These are phyloP conservation scores for fruit fly (Drosophila melanogaster) DNA, from an alignment of 1,140 invertebrate species.

Conservation along the genomic window DNA sequence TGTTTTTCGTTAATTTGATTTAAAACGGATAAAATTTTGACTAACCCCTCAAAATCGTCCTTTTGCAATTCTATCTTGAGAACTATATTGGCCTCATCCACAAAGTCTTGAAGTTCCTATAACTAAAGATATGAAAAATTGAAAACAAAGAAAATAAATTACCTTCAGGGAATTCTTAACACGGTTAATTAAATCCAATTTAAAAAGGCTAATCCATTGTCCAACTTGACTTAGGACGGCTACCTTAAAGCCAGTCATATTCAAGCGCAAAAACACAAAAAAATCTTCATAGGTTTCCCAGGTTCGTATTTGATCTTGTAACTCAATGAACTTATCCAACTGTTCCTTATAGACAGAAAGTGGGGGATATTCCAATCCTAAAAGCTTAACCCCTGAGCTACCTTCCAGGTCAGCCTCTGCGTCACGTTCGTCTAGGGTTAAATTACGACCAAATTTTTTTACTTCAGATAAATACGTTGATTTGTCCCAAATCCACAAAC, in stretches of 20 bases:
- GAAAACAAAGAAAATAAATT: not conserved
- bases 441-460: constrained; percentile 87
- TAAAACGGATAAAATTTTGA: constrained; percentile 85
- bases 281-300: constrained; percentile 84
- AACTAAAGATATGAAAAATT: constrained; percentile 37
- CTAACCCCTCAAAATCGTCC: constrained; percentile 88
- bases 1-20: constrained; percentile 87
- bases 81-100: constrained; percentile 86
- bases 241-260: constrained; percentile 89
- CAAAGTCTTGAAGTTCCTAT: constrained; percentile 87
- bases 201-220: constrained; percentile 90
- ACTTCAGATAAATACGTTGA: constrained; percentile 88
- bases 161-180: constrained; percentile 85
- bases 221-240: constrained; percentile 88
- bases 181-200: constrained; percentile 88
- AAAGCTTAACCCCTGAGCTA: constrained; percentile 52
- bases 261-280: constrained; percentile 88
- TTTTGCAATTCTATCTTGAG: constrained; percentile 87
- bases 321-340: constrained; percentile 68
- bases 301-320: constrained; percentile 53
- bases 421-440: constrained; percentile 86
- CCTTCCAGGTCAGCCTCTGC: constrained; percentile 50
- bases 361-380: constrained; percentile 55
- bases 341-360: constrained; percentile 69
- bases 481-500: constrained; percentile 89